Base-by-base conservation (phyloP, 2,113 vertebrate species). In the Anas platyrhynchos region DNA sequence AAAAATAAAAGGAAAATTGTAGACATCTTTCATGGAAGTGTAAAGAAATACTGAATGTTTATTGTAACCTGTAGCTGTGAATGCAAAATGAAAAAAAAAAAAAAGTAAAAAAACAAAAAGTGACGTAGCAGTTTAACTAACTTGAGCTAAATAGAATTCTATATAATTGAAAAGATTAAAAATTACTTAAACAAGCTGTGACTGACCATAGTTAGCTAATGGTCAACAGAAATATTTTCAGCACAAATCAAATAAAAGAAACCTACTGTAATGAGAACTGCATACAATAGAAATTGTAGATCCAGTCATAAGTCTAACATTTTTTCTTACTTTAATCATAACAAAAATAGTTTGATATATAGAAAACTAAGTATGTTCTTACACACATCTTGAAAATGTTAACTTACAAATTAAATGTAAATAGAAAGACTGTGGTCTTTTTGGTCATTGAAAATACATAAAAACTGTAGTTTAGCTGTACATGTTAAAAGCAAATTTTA, bases 1-100 rank as follows among this genome's bases (percentile, higher is more conserved):
- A 93, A 93, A 96, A 93, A 29, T 77, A 92, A 63, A 96, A 95
- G 72, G 26, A 95, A 94, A 97, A 94, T 88, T 81, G 61, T 74
- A 92, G 69, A 31, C 68, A 44, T 95, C 48, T 96, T 96, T 96
- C 72, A 97, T 83, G 63, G 55, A 63, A 61, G 46, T 54, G 61
- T 91, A 83, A 97, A 63, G 76, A 96, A 74, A 61, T 93, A 77
- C 41, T 79, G 36, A n/a, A 96, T 89, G 59, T 67, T 83, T 81
- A 82, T 79, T 73, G 44, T 32, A 89, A 89, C 7, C 29, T 90
- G 25, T 84, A 27, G 11, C n/a, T 38, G 63, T 59, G 16, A 11
- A 58, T 72, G 15, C 77, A 83, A 95, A 96, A 87, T 72, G 27
- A 22, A 88, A 88, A 72, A 48, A 36, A 76, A 48, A 36, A 76